A percentile compares a stretch with the other conserved stretches of the same genome.
Evolutionary conservation across 2,888 invertebrate genomes (phyloP).

Genomic region (Chrysodeixis includens): DNA sequence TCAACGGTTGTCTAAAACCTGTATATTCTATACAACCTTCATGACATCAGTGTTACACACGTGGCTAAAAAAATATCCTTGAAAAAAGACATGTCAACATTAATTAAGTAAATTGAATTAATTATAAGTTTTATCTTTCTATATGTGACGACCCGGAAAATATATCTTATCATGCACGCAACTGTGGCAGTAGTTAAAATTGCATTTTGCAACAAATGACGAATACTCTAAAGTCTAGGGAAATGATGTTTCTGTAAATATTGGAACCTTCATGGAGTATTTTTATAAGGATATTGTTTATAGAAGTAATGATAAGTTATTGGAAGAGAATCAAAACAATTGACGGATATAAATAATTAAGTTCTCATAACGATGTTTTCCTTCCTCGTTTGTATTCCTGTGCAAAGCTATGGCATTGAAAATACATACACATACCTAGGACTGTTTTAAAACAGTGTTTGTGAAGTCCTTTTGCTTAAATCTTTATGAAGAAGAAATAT

Average conservation of each 20-base stretch:
- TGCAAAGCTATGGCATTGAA: neutral
- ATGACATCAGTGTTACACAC: conserved; percentile 41
- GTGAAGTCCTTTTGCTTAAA: too few species aligned
- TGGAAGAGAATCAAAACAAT: neutral
- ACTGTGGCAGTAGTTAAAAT: conserved; percentile 36
- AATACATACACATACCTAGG: neutral
- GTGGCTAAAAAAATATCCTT: conserved; percentile 14
- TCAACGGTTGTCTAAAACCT: conserved; percentile 26
- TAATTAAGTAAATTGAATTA: conserved; percentile 45
- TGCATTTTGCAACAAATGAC: conserved; percentile 9
- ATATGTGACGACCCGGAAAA: conserved; percentile 50
- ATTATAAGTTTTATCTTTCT: conserved; percentile 37
- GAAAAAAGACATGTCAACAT: conserved; percentile 34
- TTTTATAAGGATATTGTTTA: neutral
- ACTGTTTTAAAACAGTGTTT: too few species aligned
- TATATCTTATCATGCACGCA: conserved; percentile 44
- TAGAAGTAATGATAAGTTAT: neutral
- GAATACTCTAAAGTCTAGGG: neutral
- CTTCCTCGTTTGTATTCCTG: conserved; percentile 1
- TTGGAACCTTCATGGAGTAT: neutral
- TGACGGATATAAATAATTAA: conserved; percentile 4
- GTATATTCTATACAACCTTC: conserved; percentile 6
- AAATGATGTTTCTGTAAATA: neutral
- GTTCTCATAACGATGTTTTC: conserved; percentile 1
- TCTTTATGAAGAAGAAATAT: too few species aligned